phyloP scores from a whole-genome alignment of 1,140 invertebrate species.

The Ridgeia piscesae region DNA sequence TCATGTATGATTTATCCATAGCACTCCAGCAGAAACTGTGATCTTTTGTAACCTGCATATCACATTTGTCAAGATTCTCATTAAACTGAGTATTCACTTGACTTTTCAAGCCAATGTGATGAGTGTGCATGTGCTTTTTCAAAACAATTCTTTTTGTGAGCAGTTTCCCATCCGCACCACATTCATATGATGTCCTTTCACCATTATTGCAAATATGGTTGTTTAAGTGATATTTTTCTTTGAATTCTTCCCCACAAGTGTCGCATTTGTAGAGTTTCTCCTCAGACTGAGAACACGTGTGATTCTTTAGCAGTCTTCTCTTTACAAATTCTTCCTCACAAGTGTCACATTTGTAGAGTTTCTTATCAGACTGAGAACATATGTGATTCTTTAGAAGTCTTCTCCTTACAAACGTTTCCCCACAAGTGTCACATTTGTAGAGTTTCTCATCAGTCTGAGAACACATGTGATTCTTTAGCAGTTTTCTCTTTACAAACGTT shows the following conservation, averaged over 20 bases:
- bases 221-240: not conserved
- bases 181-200: too few relatives aligned
- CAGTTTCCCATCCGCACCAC: not conserved
- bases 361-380: not conserved
- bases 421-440: not conserved
- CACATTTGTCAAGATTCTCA: too few relatives aligned
- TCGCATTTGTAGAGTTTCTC: not conserved
- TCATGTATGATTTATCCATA: too few relatives aligned
- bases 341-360: not conserved
- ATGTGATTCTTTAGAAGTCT: not conserved
- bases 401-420: not conserved
- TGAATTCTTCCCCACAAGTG: not conserved
- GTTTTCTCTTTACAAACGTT: not conserved
- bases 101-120: too few relatives aligned
- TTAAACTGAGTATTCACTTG: too few relatives aligned
- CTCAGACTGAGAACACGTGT: not conserved
- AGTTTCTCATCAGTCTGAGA: not conserved
- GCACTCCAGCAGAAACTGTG: too few relatives aligned
- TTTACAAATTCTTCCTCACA: not conserved
- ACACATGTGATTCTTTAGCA: not conserved
- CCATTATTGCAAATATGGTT: not conserved
- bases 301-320: not conserved
- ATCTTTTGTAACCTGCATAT: too few relatives aligned
- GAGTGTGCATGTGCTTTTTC: not conserved
- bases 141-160: not conserved